A percentile compares a stretch with the other conserved stretches of the same genome.
phyloP scores from a whole-genome alignment of 2,888 invertebrate genomes.

The Spatulosminthurus flaviceps region DNA sequence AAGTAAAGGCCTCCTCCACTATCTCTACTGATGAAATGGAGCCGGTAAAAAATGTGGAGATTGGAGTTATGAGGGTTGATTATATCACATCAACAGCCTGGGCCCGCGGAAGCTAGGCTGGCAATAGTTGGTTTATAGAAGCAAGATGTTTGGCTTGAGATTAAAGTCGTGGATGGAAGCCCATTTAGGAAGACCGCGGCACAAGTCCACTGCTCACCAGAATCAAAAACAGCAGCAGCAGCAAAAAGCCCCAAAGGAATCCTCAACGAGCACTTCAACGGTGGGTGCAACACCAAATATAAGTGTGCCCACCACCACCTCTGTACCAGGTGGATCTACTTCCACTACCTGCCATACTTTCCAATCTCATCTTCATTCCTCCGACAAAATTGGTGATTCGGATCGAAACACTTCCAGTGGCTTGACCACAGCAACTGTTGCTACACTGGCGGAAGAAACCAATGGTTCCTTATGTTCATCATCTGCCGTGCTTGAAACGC shows the following conservation, averaged over 20 bases:
- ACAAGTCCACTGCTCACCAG: conserved; percentile 49
- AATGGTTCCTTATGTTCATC: not conserved
- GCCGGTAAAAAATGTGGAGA: conserved; percentile 16
- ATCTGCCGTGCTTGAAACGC: not conserved
- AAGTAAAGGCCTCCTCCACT: not conserved
- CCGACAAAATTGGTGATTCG: conserved; percentile 23
- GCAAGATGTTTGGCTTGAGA: conserved; percentile 63
- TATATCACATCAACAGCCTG: conserved; percentile 22
- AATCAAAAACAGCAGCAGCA: conserved; percentile 37
- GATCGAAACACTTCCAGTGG: not conserved
- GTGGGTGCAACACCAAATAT: not conserved
- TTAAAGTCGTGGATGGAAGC: conserved; percentile 64
- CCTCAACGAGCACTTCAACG: conserved; percentile 31
- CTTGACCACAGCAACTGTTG: conserved; percentile 28
- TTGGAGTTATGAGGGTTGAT: conserved; percentile 9
- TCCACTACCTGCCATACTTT: conserved; percentile 20
- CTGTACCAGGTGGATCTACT: not conserved
- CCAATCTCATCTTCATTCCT: conserved; percentile 18
- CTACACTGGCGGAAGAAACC: not conserved
- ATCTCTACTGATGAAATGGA: not conserved
- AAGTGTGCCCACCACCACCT: conserved; percentile 26
- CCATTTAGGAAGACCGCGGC: conserved; percentile 62
- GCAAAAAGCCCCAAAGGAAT: conserved; percentile 37
- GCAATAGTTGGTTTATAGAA: not conserved
- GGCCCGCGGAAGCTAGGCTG: conserved; percentile 27